Evolutionary conservation across 2,113 vertebrate species (phyloP), one percentile per base, ranked within the genome.

Genomic region (Neofelis nebulosa): DNA sequence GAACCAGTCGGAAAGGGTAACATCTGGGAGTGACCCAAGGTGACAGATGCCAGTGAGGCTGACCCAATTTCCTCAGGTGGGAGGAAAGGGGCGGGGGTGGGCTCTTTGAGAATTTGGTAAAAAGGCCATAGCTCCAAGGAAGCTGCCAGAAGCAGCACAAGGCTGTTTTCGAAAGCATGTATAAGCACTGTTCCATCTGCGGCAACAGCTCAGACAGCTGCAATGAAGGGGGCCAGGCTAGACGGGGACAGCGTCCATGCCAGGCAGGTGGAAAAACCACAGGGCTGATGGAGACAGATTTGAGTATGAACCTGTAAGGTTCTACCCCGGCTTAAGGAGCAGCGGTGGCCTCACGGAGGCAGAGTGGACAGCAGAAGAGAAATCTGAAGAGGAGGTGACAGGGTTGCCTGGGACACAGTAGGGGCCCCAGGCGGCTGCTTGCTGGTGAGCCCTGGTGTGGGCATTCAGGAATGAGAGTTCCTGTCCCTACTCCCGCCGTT

Each of bases 211-310:
- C 55, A 83, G 45, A n/a, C 19, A 73, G 31, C 38, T 78, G 13
- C 16, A 29, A 15, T 82, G 55, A 18, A 45, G n/a, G 5, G 6
- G 9, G 19, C 4, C 69, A 78, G 79, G 21, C 61, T 2, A 3
- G 65, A 55, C 11, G 0, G 16, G 74, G 73, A 23, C 68, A 23
- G 33, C 0, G 1, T 25, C 73, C 10, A 10, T 0, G 3, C 6
- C 1, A 5, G n/a, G 45, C 38, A 69, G 29, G 8, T 6, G 38
- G 69, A 19, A 5, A n/a, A 45, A n/a, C 52, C 16, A 50, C 0
- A 0, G 91, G 11, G 52, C 71, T n/a, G 57, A 45, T 27, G 57
- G 3, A 81, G 41, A 86, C 10, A 13, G 14, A 50, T 0, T 1
- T 48, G 55, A 25, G 48, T 21, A 25, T 33, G 18, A 45, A 11